Evolutionary conservation across 1,140 invertebrate species (phyloP).

Genomic region (Drosophila tropicalis): DNA sequence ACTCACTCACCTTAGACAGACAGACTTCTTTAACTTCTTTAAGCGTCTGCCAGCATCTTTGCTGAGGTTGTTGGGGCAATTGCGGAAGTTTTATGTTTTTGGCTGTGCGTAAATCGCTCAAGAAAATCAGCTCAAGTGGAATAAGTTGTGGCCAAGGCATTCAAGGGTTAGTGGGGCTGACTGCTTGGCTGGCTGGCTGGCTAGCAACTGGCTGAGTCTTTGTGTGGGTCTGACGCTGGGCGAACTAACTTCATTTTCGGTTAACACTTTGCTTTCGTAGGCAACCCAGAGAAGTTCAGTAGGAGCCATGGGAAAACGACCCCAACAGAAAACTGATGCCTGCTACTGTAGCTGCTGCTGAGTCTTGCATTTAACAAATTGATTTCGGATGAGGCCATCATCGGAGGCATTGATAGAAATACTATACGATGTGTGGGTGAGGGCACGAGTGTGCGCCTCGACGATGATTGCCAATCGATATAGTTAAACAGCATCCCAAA

Average conservation of each 20-base stretch:
- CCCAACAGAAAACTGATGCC: neutral
- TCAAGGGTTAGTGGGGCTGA: slow-evolving; percentile 28
- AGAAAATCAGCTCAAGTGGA: slow-evolving; percentile 78
- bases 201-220: neutral
- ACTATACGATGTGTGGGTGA: slow-evolving; percentile 58
- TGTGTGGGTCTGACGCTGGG: neutral
- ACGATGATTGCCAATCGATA: slow-evolving; percentile 60
- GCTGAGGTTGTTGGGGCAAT: slow-evolving; percentile 43
- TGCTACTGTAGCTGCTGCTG: slow-evolving; percentile 20
- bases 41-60: slow-evolving; percentile 25
- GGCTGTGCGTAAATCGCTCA: slow-evolving; percentile 77
- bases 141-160: slow-evolving; percentile 68
- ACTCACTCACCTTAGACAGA: neutral
- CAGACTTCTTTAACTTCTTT: slow-evolving; percentile 36
- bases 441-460: slow-evolving; percentile 21
- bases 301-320: slow-evolving; percentile 32
- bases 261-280: slow-evolving; percentile 54
- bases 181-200: neutral
- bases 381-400: slow-evolving; percentile 67
- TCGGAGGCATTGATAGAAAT: slow-evolving; percentile 63
- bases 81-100: slow-evolving; percentile 80
- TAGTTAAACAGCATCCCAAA: slow-evolving; percentile 27
- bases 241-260: slow-evolving; percentile 57
- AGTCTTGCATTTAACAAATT: slow-evolving; percentile 70
- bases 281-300: neutral